Evolutionary conservation across 2,113 vertebrate genomes (phyloP), one percentile per base, ranked within the genome.

Genomic region (Chascanopsetta lugubris): DNA sequence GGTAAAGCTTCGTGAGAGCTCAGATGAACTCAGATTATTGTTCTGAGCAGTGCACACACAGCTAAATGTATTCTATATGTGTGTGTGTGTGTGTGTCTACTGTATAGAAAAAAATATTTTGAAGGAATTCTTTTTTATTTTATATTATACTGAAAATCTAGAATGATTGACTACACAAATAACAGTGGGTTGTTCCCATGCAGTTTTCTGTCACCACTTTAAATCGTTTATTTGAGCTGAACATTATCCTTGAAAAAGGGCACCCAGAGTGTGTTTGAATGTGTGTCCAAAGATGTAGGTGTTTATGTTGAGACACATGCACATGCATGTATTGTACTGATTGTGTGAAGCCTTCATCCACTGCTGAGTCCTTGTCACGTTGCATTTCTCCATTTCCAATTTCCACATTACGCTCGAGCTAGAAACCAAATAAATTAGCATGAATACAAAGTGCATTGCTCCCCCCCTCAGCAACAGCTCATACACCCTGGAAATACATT

Each of bases 351-450:
- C 27, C 24, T 49, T 79, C 56, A 58, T 71, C 40, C 22, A 25
- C 50, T 5, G 5, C 10, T 34, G 43, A 77, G 45, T 15, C 43
- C 61, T 54, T 76, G 81, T 85, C 60, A 63, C 71, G 60, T 72
- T 79, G 50, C 64, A 76, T 85, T 83, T 80, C 22, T 51, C 56
- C 15, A 22, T 68, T 77, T 83, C 83, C 75, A 80, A 63, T 80
- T 83, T 82, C 34, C 68, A 66, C 54, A 68, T 76, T 69, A 66
- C 61, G 65, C 61, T 55, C 71, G 72, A 61, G 59, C 62, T 56
- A 21, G 26, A 68, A 78, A 76, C 56, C 58, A 69, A 75, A 74
- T 77, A 53, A 61, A 80, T 82, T 83, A 76, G 68, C 58, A 69
- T 79, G 62, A 85, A 81, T 22, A 77, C 27, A 77, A 80, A 65